phyloP scores from a whole-genome alignment of 1,140 invertebrate genomes.

The Apis cerana region DNA sequence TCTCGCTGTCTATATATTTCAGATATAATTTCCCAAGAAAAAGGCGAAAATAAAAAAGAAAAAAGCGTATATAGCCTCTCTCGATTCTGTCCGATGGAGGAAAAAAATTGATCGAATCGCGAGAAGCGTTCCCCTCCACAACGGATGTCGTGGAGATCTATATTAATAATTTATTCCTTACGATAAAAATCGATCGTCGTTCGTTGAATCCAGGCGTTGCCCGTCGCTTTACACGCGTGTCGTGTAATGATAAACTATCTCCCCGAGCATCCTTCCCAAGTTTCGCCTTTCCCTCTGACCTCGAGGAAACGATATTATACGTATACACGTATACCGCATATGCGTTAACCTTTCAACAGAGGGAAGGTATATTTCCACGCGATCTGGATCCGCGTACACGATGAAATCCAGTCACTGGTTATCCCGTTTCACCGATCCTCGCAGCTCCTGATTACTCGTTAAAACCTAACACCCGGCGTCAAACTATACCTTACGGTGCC shows the following conservation, averaged over 20 bases:
- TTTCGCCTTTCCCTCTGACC: background rate
- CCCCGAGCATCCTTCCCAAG: background rate
- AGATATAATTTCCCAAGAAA: background rate
- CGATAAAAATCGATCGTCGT: too few species aligned
- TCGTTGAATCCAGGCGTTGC: background rate
- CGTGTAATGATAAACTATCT: background rate
- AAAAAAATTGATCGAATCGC: too few species aligned
- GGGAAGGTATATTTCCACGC: background rate
- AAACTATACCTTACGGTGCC: too few species aligned
- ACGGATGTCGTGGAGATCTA: too few species aligned
- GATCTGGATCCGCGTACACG: background rate
- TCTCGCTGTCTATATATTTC: background rate
- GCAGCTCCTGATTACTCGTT: constrained; percentile 22
- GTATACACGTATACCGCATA: background rate
- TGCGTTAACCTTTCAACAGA: background rate
- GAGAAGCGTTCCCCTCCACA: too few species aligned
- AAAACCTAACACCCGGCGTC: constrained; percentile 17
- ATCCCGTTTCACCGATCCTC: background rate
- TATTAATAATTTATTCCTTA: too few species aligned
- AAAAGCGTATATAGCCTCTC: too few species aligned
- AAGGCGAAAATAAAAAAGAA: background rate
- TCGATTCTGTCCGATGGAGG: too few species aligned
- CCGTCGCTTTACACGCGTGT: background rate
- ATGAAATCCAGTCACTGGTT: constrained; percentile 10
- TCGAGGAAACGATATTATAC: background rate